Conservation (phyloP, 2,797 vertebrate species). For the Enteromius fasciolatus region DNA sequence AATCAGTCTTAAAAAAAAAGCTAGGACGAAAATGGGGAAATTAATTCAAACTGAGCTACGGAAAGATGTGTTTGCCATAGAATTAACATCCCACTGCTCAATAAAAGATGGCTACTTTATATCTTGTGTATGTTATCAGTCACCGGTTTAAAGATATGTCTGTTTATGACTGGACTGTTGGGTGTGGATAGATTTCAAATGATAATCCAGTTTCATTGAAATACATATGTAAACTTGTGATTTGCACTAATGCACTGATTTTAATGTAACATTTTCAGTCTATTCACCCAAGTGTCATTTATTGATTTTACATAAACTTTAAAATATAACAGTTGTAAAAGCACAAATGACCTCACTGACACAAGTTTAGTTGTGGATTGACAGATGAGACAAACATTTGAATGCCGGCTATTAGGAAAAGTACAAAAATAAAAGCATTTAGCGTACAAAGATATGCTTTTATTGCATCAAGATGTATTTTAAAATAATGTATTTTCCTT, state of each 20-base stretch:
- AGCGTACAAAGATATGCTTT: slow-evolving; percentile 23
- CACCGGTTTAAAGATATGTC: not conserved
- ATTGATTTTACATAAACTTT: not conserved
- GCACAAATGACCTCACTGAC: not conserved
- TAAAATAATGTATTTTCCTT: slow-evolving; percentile 32
- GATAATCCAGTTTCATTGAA: not conserved
- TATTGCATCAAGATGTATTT: not conserved
- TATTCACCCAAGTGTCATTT: not conserved
- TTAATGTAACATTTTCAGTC: slow-evolving; percentile 19
- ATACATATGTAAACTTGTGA: not conserved
- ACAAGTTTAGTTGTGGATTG: not conserved
- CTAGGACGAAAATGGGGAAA: slow-evolving; percentile 36
- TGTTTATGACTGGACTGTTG: not conserved
- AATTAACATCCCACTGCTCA: slow-evolving; percentile 75
- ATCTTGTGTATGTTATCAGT: not conserved
- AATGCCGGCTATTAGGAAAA: not conserved
- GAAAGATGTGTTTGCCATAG: slow-evolving; percentile 43
- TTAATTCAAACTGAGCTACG: slow-evolving; percentile 25
- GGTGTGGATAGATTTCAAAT: not conserved
- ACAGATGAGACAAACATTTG: not conserved
- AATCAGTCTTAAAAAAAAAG: slow-evolving; percentile 61
- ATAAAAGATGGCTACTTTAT: slow-evolving; percentile 72
- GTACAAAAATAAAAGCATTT: slow-evolving; percentile 51
- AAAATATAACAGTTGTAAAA: slow-evolving; percentile 6
- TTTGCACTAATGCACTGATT: not conserved